These are phyloP conservation scores for Ceyx margarethae DNA, from an alignment of 2,113 vertebrate genomes.

Conservation along the genomic window DNA sequence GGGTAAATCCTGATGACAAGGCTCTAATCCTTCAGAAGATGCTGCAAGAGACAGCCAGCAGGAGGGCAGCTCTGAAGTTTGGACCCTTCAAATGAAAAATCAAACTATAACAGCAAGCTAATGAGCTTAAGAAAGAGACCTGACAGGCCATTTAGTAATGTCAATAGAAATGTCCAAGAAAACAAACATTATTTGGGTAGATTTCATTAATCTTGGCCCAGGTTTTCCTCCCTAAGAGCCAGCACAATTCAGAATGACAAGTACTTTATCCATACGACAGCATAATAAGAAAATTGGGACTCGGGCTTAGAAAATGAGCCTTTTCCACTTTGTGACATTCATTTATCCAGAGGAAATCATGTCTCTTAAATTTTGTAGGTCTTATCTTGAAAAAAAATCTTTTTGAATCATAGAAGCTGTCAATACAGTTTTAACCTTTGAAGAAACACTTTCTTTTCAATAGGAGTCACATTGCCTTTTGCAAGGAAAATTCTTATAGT, in stretches of 20 bases:
- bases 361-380: constrained; percentile 56
- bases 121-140: constrained; percentile 15
- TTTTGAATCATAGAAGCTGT: constrained; percentile 13
- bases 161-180: constrained; percentile 56
- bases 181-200: constrained; percentile 68
- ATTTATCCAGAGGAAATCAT: constrained; percentile 66
- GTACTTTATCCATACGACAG: constrained; percentile 67
- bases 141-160: constrained; percentile 54
- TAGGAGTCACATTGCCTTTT: constrained; percentile 30
- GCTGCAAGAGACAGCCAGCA: neutral
- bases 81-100: neutral
- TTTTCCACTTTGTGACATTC: constrained; percentile 69
- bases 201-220: constrained; percentile 72
- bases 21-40: neutral
- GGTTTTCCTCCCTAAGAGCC: constrained; percentile 42
- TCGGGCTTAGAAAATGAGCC: constrained; percentile 64
- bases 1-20: accelerated
- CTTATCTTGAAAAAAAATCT: constrained; percentile 54
- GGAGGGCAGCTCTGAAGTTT: neutral
- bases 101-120: constrained; percentile 29
- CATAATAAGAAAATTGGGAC: constrained; percentile 70
- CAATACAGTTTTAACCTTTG: constrained; percentile 55
- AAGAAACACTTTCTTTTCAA: constrained; percentile 55
- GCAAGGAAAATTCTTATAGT: constrained; percentile 9
- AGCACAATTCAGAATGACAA: constrained; percentile 36